These are phyloP conservation scores for Dicaeum eximium DNA, from an alignment of 2,113 vertebrate species.

Conservation along the genomic window DNA sequence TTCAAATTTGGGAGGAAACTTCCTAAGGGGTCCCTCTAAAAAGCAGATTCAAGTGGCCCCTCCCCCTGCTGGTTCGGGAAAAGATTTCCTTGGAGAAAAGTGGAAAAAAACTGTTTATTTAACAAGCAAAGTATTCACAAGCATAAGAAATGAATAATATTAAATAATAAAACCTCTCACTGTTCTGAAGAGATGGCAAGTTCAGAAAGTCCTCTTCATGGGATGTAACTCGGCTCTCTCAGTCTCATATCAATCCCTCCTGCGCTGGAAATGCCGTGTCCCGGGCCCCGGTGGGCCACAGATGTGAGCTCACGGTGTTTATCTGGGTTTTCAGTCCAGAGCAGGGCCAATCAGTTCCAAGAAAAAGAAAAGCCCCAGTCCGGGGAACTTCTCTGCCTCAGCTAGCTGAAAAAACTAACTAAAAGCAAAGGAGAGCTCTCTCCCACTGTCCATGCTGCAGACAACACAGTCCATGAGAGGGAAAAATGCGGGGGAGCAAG, in stretches of 20 bases:
- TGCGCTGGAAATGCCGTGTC: not conserved
- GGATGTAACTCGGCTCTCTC: not conserved
- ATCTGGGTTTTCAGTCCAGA: not conserved
- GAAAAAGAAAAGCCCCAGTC: no score
- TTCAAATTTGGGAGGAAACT: not conserved
- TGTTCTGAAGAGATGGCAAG: not conserved
- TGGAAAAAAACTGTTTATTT: not conserved
- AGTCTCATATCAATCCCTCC: not conserved
- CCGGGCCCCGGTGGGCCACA: not conserved
- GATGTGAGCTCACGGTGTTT: not conserved
- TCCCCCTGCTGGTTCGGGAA: not conserved
- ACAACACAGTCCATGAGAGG: no score
- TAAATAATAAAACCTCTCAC: not conserved
- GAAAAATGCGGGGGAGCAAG: no score
- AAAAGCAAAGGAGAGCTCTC: no score
- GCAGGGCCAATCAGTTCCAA: not conserved
- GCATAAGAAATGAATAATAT: not conserved
- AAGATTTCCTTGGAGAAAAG: not conserved
- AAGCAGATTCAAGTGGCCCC: not conserved
- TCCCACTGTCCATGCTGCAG: no score
- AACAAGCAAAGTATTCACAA: not conserved
- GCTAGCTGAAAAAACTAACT: no score
- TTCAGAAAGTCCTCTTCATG: not conserved
- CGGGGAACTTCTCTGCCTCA: no score
- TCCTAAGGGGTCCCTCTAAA: not conserved